These are phyloP conservation scores for Rugalucina vietnamica DNA, from an alignment of 2,888 invertebrate genomes.

Conservation along the genomic window DNA sequence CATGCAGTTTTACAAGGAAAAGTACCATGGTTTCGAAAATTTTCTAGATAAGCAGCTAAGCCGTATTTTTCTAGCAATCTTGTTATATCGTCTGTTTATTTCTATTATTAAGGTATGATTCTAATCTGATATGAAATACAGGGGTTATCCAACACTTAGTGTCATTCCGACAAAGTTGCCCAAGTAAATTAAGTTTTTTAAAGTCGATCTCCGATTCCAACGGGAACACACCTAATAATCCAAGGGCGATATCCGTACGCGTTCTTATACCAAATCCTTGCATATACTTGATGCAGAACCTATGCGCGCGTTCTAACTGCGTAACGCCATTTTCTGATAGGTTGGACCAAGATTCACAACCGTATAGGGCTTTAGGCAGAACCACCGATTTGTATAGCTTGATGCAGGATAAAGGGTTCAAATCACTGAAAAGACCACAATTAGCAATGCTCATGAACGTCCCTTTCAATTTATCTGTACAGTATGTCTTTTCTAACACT, in stretches of 20 bases:
- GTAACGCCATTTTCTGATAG: neutral
- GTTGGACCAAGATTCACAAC: slow-evolving; percentile 10
- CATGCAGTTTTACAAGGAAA: too few relatives aligned
- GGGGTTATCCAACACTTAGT: too few relatives aligned
- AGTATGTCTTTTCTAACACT: too few relatives aligned
- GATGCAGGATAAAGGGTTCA: neutral
- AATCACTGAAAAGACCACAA: neutral
- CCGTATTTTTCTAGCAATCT: too few relatives aligned
- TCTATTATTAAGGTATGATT: too few relatives aligned
- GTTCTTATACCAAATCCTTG: neutral
- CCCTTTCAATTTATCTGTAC: neutral
- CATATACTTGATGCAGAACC: neutral
- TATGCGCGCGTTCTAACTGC: neutral
- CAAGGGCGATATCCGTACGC: neutral
- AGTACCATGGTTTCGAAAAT: too few relatives aligned
- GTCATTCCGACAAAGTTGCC: neutral
- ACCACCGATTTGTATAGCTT: slow-evolving; percentile 13
- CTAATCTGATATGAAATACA: too few relatives aligned
- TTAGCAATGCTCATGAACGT: neutral
- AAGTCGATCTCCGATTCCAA: neutral
- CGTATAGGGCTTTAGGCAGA: slow-evolving; percentile 23
- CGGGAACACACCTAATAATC: neutral
- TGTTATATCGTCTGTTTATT: too few relatives aligned
- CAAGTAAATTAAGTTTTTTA: neutral
- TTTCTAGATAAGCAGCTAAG: too few relatives aligned